A percentile compares a stretch with the other conserved stretches of the same genome.
Evolutionary conservation across 2,113 vertebrate genomes (phyloP).

Genomic region (Hymenochirus boettgeri): DNA sequence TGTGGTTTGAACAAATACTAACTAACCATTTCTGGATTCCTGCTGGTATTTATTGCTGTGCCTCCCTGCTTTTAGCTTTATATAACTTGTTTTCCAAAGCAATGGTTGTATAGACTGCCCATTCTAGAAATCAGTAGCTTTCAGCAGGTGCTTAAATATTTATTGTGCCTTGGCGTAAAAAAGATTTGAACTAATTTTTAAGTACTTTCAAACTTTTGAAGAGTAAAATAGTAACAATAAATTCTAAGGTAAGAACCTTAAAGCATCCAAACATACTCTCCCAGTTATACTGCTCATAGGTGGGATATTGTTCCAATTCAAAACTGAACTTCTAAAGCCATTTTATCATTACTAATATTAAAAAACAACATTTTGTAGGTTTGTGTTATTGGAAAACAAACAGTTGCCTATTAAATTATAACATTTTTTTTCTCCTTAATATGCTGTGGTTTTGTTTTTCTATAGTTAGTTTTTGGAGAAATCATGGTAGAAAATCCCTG

Average conservation of each 20-base stretch:
- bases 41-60: constrained; percentile 1
- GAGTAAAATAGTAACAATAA: neutral
- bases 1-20: neutral
- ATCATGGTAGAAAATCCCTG: too few relatives aligned
- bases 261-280: neutral
- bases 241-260: neutral
- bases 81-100: neutral
- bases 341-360: neutral
- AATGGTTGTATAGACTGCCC: neutral
- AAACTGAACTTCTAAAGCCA: neutral
- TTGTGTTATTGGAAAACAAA: neutral
- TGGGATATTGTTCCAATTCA: neutral
- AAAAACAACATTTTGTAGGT: neutral
- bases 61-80: neutral
- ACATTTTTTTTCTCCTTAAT: neutral
- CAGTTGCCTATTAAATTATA: neutral
- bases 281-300: neutral
- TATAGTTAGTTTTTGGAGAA: too few relatives aligned
- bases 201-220: neutral
- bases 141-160: neutral
- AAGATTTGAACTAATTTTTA: neutral
- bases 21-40: neutral
- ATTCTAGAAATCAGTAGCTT: neutral
- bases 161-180: neutral
- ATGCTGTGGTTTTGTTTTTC: neutral